A percentile compares a stretch with the other conserved stretches of the same genome.
phyloP scores from a whole-genome alignment of 2,113 vertebrate species.

The Electrona antarctica region DNA sequence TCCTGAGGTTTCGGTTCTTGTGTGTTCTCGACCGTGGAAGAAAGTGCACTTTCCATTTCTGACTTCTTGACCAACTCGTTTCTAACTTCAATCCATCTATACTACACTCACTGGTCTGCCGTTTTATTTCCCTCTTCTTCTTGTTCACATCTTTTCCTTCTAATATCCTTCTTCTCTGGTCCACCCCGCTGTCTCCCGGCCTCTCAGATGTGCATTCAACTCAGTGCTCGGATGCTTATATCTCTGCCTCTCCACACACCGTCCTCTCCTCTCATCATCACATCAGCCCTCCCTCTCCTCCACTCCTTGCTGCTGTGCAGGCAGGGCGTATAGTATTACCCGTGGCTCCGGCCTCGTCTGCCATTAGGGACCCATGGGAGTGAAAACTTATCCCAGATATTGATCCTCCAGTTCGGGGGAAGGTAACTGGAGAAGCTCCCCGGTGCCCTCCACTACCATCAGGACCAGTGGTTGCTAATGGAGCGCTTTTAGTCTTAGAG shows the following conservation, averaged over 20 bases:
- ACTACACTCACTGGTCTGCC: conserved; percentile 10
- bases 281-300: conserved; percentile 45
- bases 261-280: conserved; percentile 78
- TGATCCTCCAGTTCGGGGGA: conserved; percentile 89
- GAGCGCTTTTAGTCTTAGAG: conserved; percentile 48
- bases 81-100: background rate
- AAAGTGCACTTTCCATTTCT: conserved; percentile 2
- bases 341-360: conserved; percentile 88
- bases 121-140: conserved; percentile 27
- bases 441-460: conserved; percentile 74
- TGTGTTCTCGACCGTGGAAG: conserved; percentile 23
- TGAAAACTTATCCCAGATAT: conserved; percentile 93
- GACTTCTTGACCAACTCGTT: background rate
- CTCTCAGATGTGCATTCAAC: conserved; percentile 20
- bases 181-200: background rate
- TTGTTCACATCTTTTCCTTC: background rate
- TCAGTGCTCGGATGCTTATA: conserved; percentile 49
- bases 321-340: conserved; percentile 95
- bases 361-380: conserved; percentile 96
- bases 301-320: conserved; percentile 70
- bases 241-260: conserved; percentile 37
- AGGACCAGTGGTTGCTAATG: conserved; percentile 67
- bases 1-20: background rate
- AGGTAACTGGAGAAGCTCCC: conserved; percentile 89
- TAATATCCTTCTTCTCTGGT: background rate